phyloP scores from a whole-genome alignment of 2,888 invertebrate genomes.

The Chrysotoxum bicinctum region DNA sequence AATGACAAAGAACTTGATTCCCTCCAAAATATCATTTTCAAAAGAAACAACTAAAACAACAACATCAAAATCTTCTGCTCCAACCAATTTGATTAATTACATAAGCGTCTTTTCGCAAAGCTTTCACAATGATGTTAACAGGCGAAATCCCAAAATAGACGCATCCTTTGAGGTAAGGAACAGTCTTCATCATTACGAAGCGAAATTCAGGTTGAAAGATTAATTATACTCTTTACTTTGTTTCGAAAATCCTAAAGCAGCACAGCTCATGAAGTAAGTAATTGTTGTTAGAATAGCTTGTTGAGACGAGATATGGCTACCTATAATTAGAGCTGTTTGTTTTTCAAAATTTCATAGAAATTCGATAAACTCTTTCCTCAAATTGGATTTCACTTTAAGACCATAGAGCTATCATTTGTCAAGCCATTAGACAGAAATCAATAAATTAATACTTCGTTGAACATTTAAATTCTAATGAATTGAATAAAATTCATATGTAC shows the following conservation, averaged over 20 bases:
- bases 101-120: not conserved
- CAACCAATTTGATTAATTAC: conserved; percentile 3
- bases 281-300: not conserved
- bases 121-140: conserved; percentile 2
- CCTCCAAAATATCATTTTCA: not conserved
- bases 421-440: no score
- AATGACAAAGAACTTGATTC: not conserved
- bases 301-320: no score
- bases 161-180: not conserved
- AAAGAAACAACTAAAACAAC: not conserved
- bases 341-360: no score
- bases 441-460: no score
- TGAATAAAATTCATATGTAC: not conserved
- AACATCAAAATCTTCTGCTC: not conserved
- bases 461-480: no score
- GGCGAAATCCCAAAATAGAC: not conserved
- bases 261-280: not conserved
- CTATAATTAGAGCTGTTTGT: no score
- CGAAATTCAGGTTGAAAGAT: not conserved
- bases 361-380: no score
- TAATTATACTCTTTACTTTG: not conserved
- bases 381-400: no score
- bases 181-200: not conserved
- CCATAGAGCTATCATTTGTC: no score
- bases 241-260: not conserved